phyloP scores from a whole-genome alignment of 2,797 vertebrate species.

The Diplodus puntazzo region DNA sequence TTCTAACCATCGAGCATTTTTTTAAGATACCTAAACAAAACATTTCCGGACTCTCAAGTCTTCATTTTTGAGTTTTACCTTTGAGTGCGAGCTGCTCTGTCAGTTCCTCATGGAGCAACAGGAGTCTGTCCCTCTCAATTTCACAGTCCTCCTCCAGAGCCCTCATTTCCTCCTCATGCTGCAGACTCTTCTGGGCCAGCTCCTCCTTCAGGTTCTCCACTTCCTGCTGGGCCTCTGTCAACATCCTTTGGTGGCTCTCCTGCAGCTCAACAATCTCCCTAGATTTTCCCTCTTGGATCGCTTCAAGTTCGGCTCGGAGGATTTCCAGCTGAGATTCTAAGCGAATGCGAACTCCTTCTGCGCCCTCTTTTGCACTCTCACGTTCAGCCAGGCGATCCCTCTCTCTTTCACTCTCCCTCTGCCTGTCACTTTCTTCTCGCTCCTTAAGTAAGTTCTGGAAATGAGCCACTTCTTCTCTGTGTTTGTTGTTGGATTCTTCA shows the following conservation, averaged over 20 bases:
- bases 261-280: conserved; percentile 82
- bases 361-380: conserved; percentile 71
- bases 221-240: conserved; percentile 87
- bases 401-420: conserved; percentile 79
- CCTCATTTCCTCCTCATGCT: conserved; percentile 89
- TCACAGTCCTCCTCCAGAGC: conserved; percentile 88
- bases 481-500: conserved; percentile 78
- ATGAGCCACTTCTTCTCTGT: conserved; percentile 84
- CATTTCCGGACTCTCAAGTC: no score
- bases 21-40: no score
- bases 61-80: conserved; percentile 67
- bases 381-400: conserved; percentile 75
- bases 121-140: conserved; percentile 86
- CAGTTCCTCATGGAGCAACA: conserved; percentile 85
- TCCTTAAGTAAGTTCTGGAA: conserved; percentile 88
- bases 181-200: conserved; percentile 79
- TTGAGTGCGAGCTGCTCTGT: conserved; percentile 84
- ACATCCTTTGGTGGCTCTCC: conserved; percentile 83
- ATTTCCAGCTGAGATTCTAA: conserved; percentile 86
- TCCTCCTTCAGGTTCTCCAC: conserved; percentile 88
- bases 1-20: no score
- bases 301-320: conserved; percentile 85
- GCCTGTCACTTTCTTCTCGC: conserved; percentile 78
- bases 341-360: conserved; percentile 72
- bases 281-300: conserved; percentile 75